Conservation (phyloP, 2,797 vertebrate genomes). For the Chaetodon trifasciatus region DNA sequence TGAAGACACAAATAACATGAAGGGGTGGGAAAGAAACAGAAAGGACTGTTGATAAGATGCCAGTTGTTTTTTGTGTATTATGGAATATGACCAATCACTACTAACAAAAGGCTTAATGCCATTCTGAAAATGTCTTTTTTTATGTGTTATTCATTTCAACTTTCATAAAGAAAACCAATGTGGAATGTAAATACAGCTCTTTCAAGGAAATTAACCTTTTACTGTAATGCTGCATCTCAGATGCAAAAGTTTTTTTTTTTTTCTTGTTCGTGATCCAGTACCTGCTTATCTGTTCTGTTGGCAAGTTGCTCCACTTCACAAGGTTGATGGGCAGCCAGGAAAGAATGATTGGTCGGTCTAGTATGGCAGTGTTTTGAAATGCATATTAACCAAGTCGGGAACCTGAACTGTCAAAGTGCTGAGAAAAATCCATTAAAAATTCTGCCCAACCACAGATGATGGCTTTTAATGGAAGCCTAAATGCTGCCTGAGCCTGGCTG, state of each 20-base stretch:
- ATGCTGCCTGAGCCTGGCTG: constrained; percentile 72
- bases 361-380: constrained; percentile 59
- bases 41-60: constrained; percentile 22
- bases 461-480: constrained; percentile 80
- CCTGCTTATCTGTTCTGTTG: constrained; percentile 32
- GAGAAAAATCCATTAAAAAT: constrained; percentile 71
- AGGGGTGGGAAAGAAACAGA: constrained; percentile 11
- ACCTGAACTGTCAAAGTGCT: constrained; percentile 64
- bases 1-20: constrained; percentile 12
- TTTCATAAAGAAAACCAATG: constrained; percentile 38
- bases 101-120: constrained; percentile 36
- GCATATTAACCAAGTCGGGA: constrained; percentile 55
- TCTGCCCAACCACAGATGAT: constrained; percentile 72
- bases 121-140: constrained; percentile 35
- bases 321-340: constrained; percentile 39
- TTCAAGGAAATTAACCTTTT: constrained; percentile 50
- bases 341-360: constrained; percentile 35
- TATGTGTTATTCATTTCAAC: constrained; percentile 19
- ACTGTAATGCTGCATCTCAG: constrained; percentile 26
- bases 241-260: constrained; percentile 13
- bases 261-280: constrained; percentile 27
- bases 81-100: constrained; percentile 33
- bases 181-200: constrained; percentile 36
- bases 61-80: constrained; percentile 6
- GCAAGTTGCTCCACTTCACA: constrained; percentile 34